A percentile compares a stretch with the other conserved stretches of the same genome.
Evolutionary conservation across 1,140 invertebrate species (phyloP).

Genomic region (Lepeophtheirus salmonis): DNA sequence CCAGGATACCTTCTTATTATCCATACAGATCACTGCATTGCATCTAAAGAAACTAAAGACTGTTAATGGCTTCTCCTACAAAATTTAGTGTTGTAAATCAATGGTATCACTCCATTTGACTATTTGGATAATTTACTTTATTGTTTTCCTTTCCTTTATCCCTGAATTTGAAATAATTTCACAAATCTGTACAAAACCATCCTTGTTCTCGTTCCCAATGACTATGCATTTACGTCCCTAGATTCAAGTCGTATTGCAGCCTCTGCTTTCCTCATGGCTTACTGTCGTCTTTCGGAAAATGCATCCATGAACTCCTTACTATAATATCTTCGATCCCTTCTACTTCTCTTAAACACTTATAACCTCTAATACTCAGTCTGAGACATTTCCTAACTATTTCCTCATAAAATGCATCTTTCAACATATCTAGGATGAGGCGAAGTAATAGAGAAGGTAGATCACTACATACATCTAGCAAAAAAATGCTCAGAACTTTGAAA

Average conservation of each 20-base stretch:
- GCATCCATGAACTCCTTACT: background rate
- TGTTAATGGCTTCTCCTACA: slow-evolving; percentile 57
- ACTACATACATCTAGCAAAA: background rate
- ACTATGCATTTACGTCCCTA: slow-evolving; percentile 11
- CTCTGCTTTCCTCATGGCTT: slow-evolving; percentile 5
- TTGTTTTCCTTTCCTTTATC: slow-evolving; percentile 31
- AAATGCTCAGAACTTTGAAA: too few species aligned
- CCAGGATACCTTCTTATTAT: slow-evolving; percentile 58
- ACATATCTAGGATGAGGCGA: background rate
- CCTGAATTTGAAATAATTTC: slow-evolving; percentile 24
- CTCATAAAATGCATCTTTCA: background rate
- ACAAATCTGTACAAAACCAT: slow-evolving; percentile 39
- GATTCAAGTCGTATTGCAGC: slow-evolving; percentile 8
- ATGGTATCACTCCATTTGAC: slow-evolving; percentile 54
- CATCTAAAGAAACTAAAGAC: slow-evolving; percentile 52
- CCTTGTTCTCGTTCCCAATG: slow-evolving; percentile 56
- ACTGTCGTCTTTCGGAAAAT: slow-evolving; percentile 4
- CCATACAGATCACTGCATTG: slow-evolving; percentile 80
- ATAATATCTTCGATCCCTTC: background rate
- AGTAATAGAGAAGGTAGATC: too few species aligned
- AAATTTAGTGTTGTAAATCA: slow-evolving; percentile 60
- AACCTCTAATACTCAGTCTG: background rate
- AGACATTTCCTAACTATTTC: slow-evolving; percentile 4
- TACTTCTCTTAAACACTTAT: background rate
- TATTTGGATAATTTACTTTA: slow-evolving; percentile 50